A percentile compares a stretch with the other conserved stretches of the same genome.
phyloP scores from a whole-genome alignment of 2,888 invertebrate genomes.

The Tineola bisselliella region DNA sequence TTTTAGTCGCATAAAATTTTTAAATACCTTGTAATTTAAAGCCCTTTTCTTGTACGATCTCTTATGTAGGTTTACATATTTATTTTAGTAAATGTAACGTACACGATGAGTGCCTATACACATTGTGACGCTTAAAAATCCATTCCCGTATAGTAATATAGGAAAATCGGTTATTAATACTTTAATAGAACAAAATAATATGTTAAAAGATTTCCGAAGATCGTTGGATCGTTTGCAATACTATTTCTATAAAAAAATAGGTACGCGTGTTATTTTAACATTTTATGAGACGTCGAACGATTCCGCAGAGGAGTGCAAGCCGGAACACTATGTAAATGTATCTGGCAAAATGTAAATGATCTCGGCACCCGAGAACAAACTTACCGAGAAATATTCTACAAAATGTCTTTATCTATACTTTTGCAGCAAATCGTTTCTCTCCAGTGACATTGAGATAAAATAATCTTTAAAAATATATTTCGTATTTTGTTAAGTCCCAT shows the following conservation, averaged over 20 bases:
- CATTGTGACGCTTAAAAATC: no score
- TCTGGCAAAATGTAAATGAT: conserved; percentile 10
- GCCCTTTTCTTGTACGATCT: no score
- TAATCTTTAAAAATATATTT: neutral
- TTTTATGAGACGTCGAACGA: conserved; percentile 7
- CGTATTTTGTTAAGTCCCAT: neutral
- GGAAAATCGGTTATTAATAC: neutral
- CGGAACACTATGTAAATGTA: conserved; percentile 9
- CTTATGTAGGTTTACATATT: no score
- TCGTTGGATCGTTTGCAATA: neutral
- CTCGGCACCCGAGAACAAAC: neutral
- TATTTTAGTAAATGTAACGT: no score
- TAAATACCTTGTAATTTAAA: no score
- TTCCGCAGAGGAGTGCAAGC: conserved; percentile 7
- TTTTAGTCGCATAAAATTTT: no score
- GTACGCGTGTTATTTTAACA: neutral
- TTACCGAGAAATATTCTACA: conserved; percentile 6
- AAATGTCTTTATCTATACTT: conserved; percentile 12
- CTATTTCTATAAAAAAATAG: neutral
- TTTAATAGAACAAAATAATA: neutral
- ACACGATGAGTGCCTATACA: no score
- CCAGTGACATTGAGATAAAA: neutral
- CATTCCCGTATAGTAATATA: no score
- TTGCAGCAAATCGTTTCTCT: neutral
- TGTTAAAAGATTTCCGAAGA: neutral